These are phyloP conservation scores for Xiphophorus hellerii DNA, from an alignment of 2,113 vertebrate species.

Conservation along the genomic window DNA sequence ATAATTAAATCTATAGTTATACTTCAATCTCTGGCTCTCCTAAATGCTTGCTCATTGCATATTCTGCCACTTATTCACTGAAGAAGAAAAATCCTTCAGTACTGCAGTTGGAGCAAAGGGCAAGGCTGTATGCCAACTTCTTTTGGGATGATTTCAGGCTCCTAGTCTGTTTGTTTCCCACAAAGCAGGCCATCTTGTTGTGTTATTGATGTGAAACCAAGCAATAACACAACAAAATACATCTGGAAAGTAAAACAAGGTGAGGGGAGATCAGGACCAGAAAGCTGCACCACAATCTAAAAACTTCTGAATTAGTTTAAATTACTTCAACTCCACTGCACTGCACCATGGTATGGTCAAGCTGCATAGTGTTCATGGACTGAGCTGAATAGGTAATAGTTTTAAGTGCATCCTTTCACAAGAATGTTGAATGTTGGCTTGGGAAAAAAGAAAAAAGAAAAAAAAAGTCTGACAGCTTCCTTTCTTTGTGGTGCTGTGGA, in stretches of 20 bases:
- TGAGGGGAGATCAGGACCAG: neutral
- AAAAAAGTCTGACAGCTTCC: slow-evolving; percentile 19
- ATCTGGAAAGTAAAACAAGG: no score
- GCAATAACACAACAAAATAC: neutral
- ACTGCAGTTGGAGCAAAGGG: neutral
- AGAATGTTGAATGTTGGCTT: slow-evolving; percentile 37
- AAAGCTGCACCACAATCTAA: neutral
- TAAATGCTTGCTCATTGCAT: neutral
- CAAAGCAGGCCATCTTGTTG: neutral
- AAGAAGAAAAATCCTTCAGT: neutral
- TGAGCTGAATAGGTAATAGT: slow-evolving; percentile 6
- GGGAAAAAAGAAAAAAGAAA: slow-evolving; percentile 1
- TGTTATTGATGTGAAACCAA: neutral
- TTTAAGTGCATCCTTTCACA: slow-evolving; percentile 16
- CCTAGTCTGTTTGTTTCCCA: neutral
- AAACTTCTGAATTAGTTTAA: slow-evolving; percentile 22
- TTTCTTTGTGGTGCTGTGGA: slow-evolving; percentile 14
- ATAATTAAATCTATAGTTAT: no score
- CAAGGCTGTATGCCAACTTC: neutral
- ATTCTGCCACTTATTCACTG: neutral
- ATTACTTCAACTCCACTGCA: slow-evolving; percentile 19
- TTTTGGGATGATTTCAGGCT: neutral
- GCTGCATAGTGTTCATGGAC: neutral
- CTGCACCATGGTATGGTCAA: neutral
- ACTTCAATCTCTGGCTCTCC: neutral